Base-by-base conservation (phyloP, 2,888 invertebrate genomes). In the Allolobophora icterica region DNA sequence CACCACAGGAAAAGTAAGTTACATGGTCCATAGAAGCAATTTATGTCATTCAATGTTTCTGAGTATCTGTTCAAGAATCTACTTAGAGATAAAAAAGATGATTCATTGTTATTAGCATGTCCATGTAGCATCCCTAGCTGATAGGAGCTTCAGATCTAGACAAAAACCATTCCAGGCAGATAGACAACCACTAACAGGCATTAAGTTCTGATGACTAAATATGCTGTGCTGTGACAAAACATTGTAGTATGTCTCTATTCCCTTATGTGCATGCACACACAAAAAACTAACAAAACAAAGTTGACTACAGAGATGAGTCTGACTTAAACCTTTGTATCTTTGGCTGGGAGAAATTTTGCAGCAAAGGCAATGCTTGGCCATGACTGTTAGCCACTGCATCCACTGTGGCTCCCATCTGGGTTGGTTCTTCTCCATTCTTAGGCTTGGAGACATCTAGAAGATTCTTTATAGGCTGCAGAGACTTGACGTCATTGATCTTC, bases 401-500 rank as follows among this genome's bases (percentile, higher is more conserved):
- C 71, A 71, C 30, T n/a, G 71, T 5, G 71, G n/a, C n/a, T 71
- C n/a, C n/a, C 71, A n/a, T 8, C 11, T 71, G 71, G 71, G n/a
- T 71, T n/a, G n/a, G 0, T n/a, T 71, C 71, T 11, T 71, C 71
- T 71, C 30, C 71, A 71, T 30, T 71, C 30, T 71, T n/a, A 71
- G 71, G 1, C 0, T n/a, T n/a, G 30, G 71, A 71, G 30, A 17
- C n/a, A n/a, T 30, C n/a, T 8, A 8, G 71, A 71, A 71, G 71
- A n/a, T 71, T 71, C 71, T n/a, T 87, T 24, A 19, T 19, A 87
- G 38, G 87, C 87, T 87, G 87, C 38, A 87, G 38, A 35, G 87
- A 87, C n/a, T 87, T 87, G 34, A 87, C 87, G 35, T 87, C 38
- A 1, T 87, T 87, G 34, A 87, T 87, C 87, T 34, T 87, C 87